Base-by-base conservation (phyloP, 2,113 vertebrate species). In the Haplotaxodon microlepis region DNA sequence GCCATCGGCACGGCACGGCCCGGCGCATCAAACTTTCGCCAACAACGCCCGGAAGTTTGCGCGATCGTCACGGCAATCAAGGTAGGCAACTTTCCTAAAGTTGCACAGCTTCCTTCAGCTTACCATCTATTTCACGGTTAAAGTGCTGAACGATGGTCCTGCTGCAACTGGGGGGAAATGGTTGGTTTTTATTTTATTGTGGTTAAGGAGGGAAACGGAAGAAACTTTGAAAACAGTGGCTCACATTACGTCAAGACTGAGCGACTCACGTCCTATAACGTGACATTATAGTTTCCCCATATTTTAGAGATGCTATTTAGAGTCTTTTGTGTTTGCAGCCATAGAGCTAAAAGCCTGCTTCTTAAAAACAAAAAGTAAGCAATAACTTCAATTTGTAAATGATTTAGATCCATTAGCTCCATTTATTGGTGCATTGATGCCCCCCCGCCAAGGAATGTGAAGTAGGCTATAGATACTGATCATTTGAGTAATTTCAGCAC, bases 1-100 rank as follows among this genome's bases (percentile, higher is more conserved):
- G 91, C 59, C 83, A 69, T 40, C 7, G 19, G 11, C 89, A 84
- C 86, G 59, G 86, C 85, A 5, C 83, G 40, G 90, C 90, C 89
- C 83, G 84, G 87, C 90, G 87, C 47, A 8, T 34, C 71, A 88
- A 91, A 94, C 90, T 93, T 92, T 90, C 40, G 42, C 24, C 69
- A 47, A 27, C 54, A 34, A 38, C 38, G 63, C 34, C 21, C 24
- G 56, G 76, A 86, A 91, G 87, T 91, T 80, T 86, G 42, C 12
- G 11, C 83, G 82, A 92, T 86, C 87, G 24, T 27, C 36, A 59
- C 69, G 69, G 38, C 27, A 47, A 53, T 24, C 29, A 82, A 93
- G 93, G 94, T 95, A 94, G 82, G 93, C 29, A 14, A 29, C 61
- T n/a, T 38, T 51, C 2, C 12, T 24, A 36, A 54, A n/a, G 19